Evolutionary conservation across 2,888 invertebrate genomes (phyloP).

Genomic region (Pseudococcus longispinus): DNA sequence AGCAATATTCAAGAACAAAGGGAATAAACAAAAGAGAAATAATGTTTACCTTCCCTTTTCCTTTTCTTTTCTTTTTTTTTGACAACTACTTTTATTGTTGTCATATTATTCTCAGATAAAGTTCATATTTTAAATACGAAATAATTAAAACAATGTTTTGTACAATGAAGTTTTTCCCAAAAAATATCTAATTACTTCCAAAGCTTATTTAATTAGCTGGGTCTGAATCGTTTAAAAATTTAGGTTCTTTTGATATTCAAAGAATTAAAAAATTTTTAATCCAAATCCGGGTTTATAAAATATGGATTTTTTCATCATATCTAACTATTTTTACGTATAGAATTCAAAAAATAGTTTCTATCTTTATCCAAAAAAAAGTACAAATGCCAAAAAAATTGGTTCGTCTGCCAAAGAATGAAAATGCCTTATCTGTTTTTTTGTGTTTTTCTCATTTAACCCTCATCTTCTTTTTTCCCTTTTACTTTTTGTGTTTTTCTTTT

Average conservation of each 20-base stretch:
- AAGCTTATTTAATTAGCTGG: neutral
- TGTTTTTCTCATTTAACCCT: conserved; percentile 2
- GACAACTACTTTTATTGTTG: neutral
- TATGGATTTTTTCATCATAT: neutral
- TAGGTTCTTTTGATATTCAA: neutral
- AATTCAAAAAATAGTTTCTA: neutral
- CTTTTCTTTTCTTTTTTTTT: neutral
- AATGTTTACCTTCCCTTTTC: neutral
- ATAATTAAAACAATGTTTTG: neutral
- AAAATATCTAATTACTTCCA: neutral
- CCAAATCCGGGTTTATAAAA: neutral
- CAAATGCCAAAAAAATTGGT: conserved; percentile 50
- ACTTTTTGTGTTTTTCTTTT: conserved; percentile 26
- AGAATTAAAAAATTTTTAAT: neutral
- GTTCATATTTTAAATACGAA: neutral
- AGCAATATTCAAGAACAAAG: neutral
- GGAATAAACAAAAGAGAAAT: neutral
- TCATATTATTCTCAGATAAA: neutral
- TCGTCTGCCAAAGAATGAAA: conserved; percentile 47
- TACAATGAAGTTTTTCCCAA: neutral
- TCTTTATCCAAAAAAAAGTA: conserved; percentile 16
- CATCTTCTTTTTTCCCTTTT: neutral
- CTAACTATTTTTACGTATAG: neutral
- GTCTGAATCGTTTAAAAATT: neutral
- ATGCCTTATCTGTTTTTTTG: conserved; percentile 30